A percentile compares a stretch with the other conserved stretches of the same genome.
These are phyloP conservation scores for Tribolium castaneum DNA, from an alignment of 1,140 invertebrate species.

Conservation along the genomic window DNA sequence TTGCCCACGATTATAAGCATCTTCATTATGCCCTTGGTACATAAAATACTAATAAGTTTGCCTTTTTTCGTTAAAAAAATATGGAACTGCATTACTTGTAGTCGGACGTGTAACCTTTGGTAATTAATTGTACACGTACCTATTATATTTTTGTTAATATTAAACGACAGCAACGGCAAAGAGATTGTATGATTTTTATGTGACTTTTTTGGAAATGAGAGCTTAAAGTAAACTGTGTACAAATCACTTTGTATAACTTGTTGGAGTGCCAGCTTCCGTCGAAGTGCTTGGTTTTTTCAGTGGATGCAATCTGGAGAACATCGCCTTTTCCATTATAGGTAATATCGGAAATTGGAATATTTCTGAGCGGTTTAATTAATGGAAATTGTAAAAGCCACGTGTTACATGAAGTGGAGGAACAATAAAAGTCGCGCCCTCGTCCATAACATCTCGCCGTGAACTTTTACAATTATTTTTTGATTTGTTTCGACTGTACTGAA, in stretches of 20 bases:
- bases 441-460: slow-evolving; percentile 34
- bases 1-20: too few relatives aligned
- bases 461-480: slow-evolving; percentile 49
- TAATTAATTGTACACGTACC: too few relatives aligned
- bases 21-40: too few relatives aligned
- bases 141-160: too few relatives aligned
- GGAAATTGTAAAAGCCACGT: slow-evolving; percentile 46
- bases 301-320: background rate
- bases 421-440: slow-evolving; percentile 43
- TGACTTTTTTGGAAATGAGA: too few relatives aligned
- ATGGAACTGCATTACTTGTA: too few relatives aligned
- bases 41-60: too few relatives aligned
- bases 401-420: slow-evolving; percentile 29
- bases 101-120: too few relatives aligned
- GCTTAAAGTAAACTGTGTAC: too few relatives aligned
- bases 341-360: slow-evolving; percentile 30
- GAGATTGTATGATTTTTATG: too few relatives aligned
- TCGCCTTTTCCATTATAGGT: slow-evolving; percentile 18
- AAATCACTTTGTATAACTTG: background rate
- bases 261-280: background rate
- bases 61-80: too few relatives aligned
- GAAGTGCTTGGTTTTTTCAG: background rate
- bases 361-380: slow-evolving; percentile 42
- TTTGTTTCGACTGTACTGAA: slow-evolving; percentile 43
- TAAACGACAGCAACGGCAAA: too few relatives aligned